phyloP scores from a whole-genome alignment of 1,140 invertebrate species.

The Homalodisca vitripennis region DNA sequence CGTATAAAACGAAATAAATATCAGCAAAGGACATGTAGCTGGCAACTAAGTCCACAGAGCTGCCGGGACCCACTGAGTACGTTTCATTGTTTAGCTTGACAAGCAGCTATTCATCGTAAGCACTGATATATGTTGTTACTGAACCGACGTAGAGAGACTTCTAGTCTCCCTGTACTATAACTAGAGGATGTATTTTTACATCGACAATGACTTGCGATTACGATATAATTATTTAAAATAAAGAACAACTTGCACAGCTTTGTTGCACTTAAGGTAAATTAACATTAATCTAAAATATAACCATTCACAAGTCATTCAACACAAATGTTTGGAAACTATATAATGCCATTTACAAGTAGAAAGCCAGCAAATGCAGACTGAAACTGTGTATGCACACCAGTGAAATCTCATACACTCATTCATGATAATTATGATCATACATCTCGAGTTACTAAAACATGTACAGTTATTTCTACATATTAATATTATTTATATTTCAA shows the following conservation, averaged over 20 bases:
- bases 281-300: constrained; percentile 27
- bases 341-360: constrained; percentile 18
- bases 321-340: constrained; percentile 11
- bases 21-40: not conserved
- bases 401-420: constrained; percentile 14
- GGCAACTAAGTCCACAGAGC: not conserved
- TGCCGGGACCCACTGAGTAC: constrained; percentile 18
- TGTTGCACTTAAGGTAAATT: not conserved
- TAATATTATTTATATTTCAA: constrained; percentile 18
- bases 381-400: constrained; percentile 2
- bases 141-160: no score
- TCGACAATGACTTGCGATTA: no score
- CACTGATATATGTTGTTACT: not conserved
- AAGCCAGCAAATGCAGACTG: constrained; percentile 20
- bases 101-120: not conserved
- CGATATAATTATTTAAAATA: no score
- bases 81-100: not conserved
- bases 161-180: no score
- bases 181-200: no score
- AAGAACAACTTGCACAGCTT: not conserved
- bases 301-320: constrained; percentile 21
- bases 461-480: constrained; percentile 28
- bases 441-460: constrained; percentile 22
- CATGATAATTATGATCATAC: constrained; percentile 18
- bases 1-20: not conserved